These are phyloP conservation scores for Eretmocerus hayati DNA, from an alignment of 2,888 invertebrate genomes.

Conservation along the genomic window DNA sequence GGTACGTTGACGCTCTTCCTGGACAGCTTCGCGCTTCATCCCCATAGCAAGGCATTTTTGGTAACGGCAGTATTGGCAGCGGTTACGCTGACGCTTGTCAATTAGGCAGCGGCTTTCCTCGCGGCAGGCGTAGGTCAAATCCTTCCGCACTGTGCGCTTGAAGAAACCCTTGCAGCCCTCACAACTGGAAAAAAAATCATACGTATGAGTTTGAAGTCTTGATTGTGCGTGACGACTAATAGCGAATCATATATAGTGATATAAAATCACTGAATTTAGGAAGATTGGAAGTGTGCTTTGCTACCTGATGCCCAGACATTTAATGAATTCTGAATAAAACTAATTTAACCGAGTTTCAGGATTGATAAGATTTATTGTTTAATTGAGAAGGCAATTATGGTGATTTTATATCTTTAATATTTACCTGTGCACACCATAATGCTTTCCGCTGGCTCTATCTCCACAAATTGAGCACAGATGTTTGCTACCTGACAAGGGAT, in stretches of 20 bases:
- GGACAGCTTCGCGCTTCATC: conserved; percentile 95
- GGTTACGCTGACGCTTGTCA: conserved; percentile 92
- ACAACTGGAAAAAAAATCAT: conserved; percentile 75
- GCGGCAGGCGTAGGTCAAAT: conserved; percentile 91
- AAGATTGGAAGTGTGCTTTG: no score
- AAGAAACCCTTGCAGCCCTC: conserved; percentile 99
- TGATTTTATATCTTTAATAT: conserved; percentile 11
- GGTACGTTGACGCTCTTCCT: conserved; percentile 89
- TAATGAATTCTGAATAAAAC: no score
- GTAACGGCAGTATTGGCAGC: conserved; percentile 96
- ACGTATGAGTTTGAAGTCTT: no score
- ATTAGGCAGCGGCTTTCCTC: conserved; percentile 94
- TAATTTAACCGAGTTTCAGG: no score
- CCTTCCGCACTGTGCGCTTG: conserved; percentile 95
- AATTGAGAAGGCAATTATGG: neutral
- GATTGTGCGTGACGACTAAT: no score
- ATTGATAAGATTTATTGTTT: neutral
- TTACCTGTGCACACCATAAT: conserved; percentile 96
- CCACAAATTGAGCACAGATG: conserved; percentile 97
- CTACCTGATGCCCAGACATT: no score
- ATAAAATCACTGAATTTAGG: no score
- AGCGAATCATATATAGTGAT: no score
- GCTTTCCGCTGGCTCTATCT: conserved; percentile 94
- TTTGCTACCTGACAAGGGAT: conserved; percentile 88
- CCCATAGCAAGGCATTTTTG: conserved; percentile 95